These are phyloP conservation scores for Bombus pascuorum DNA, from an alignment of 1,140 invertebrate species.

Conservation along the genomic window DNA sequence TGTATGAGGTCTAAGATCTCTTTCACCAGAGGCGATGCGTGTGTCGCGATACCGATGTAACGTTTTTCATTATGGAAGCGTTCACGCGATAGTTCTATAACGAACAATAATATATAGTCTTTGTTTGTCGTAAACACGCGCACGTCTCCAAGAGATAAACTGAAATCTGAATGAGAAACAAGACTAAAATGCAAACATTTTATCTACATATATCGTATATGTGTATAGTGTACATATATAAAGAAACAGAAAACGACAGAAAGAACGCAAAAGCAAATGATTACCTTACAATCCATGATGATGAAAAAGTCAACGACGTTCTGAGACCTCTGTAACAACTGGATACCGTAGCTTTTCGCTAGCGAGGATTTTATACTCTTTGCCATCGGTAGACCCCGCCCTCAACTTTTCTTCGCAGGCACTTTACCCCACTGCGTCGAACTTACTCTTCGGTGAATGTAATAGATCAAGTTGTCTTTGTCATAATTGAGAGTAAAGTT, in stretches of 20 bases:
- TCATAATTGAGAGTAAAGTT: background rate
- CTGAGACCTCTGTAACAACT: constrained; percentile 60
- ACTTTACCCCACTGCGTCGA: constrained; percentile 1
- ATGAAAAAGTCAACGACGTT: constrained; percentile 48
- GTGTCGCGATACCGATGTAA: too few species aligned
- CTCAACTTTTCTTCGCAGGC: constrained; percentile 43
- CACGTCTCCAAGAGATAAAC: background rate
- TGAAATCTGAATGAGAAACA: background rate
- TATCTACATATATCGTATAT: too few species aligned
- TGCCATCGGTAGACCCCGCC: constrained; percentile 52
- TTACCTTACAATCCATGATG: constrained; percentile 73
- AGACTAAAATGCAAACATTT: too few species aligned
- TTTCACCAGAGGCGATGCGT: too few species aligned
- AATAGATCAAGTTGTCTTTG: background rate
- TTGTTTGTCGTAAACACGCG: too few species aligned
- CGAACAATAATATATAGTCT: too few species aligned
- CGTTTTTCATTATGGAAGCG: too few species aligned
- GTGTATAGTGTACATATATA: background rate
- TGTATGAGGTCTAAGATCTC: background rate
- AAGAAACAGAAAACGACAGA: background rate
- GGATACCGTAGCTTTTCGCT: constrained; percentile 39
- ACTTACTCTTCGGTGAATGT: background rate
- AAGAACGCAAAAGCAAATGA: background rate
- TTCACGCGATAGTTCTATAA: too few species aligned
- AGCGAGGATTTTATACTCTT: constrained; percentile 71